Conservation (phyloP, 2,113 vertebrate species). For the Proterorhinus semilunaris region DNA sequence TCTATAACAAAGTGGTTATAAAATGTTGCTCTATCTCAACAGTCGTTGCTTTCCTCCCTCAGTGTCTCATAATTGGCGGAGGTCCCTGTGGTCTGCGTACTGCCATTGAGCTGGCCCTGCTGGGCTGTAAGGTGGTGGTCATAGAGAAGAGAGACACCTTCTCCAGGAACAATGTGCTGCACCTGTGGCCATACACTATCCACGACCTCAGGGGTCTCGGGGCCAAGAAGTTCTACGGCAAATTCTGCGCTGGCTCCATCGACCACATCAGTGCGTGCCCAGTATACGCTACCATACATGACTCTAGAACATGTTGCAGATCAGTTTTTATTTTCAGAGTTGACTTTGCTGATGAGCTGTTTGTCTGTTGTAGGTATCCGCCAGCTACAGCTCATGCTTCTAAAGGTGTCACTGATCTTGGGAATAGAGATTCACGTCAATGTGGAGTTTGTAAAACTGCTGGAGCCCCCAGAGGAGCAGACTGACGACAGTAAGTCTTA, state of each 20-base stretch:
- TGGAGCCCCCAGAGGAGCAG: constrained; percentile 90
- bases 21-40: neutral
- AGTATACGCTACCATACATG: neutral
- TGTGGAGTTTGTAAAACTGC: constrained; percentile 86
- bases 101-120: constrained; percentile 91
- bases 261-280: constrained; percentile 96
- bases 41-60: neutral
- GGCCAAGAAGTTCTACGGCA: constrained; percentile 97
- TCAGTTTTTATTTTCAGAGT: too few relatives aligned
- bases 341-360: neutral
- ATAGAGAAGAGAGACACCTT: constrained; percentile 96
- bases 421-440: constrained; percentile 94
- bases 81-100: constrained; percentile 92
- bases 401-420: constrained; percentile 90
- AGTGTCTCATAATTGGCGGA: constrained; percentile 95
- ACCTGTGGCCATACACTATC: constrained; percentile 98
- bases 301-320: too few relatives aligned
- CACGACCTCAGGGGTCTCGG: constrained; percentile 92
- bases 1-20: neutral
- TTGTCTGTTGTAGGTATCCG: constrained; percentile 84
- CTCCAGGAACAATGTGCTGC: constrained; percentile 95
- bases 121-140: constrained; percentile 93
- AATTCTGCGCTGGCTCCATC: constrained; percentile 95
- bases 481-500: constrained; percentile 79
- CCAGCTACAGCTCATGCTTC: constrained; percentile 93